Conservation (phyloP, 2,888 invertebrate species). For the Mimachlamys varia region DNA sequence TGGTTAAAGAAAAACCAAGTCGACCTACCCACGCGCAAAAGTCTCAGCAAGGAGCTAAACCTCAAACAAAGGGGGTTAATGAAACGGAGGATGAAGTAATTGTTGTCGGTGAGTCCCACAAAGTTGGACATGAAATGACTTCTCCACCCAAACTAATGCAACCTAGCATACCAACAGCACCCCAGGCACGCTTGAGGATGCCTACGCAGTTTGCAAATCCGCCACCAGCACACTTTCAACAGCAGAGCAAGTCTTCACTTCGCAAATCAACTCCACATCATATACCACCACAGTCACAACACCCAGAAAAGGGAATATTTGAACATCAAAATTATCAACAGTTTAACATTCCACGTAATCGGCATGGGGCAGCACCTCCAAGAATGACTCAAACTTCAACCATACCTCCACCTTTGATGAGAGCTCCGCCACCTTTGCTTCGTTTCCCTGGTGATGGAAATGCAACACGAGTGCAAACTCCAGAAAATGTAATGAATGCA, state of each 20-base stretch:
- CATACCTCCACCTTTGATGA: slow-evolving; percentile 62
- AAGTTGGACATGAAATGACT: not conserved
- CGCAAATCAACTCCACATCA: slow-evolving; percentile 46
- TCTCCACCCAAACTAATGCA: slow-evolving; percentile 10
- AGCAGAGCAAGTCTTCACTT: slow-evolving; percentile 46
- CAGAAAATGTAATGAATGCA: not conserved
- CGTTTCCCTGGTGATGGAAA: slow-evolving; percentile 54
- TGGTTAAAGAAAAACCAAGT: slow-evolving; percentile 60
- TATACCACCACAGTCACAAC: slow-evolving; percentile 37
- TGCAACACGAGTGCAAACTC: slow-evolving; percentile 42
- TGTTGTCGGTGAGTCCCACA: not conserved
- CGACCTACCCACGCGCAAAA: not conserved
- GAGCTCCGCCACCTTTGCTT: slow-evolving; percentile 64
- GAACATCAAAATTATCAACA: slow-evolving; percentile 2
- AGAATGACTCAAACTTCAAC: not conserved
- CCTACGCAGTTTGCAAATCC: slow-evolving; percentile 14
- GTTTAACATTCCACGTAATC: not conserved
- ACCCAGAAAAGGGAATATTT: not conserved
- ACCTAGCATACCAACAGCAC: slow-evolving; percentile 38
- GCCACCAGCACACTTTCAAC: slow-evolving; percentile 29
- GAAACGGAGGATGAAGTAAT: not conserved
- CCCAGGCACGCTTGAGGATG: slow-evolving; percentile 24
- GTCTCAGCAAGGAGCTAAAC: not conserved
- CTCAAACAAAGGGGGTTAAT: not conserved
- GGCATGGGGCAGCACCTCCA: not conserved